These are phyloP conservation scores for Drosophila sordidapex DNA, from an alignment of 2,888 invertebrate species.

Conservation along the genomic window DNA sequence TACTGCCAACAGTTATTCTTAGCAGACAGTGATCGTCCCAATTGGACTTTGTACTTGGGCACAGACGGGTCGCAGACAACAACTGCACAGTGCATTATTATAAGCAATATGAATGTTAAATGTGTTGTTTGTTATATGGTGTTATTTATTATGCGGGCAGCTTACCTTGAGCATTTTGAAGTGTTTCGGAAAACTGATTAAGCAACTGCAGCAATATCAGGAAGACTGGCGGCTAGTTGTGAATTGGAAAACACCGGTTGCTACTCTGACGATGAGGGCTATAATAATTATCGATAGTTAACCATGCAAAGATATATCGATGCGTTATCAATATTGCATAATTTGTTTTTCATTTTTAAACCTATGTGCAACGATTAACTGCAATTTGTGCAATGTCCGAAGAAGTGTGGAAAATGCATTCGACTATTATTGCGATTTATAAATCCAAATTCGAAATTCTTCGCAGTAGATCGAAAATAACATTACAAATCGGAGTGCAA, in stretches of 20 bases:
- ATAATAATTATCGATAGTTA: slow-evolving; percentile 4
- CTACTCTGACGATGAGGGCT: slow-evolving; percentile 29
- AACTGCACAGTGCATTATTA: not conserved
- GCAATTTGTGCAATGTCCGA: not conserved
- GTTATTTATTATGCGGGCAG: not conserved
- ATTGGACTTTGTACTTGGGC: slow-evolving; percentile 68
- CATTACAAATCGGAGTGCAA: not conserved
- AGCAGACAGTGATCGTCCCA: slow-evolving; percentile 42
- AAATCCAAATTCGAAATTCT: not conserved
- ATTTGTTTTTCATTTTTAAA: not conserved
- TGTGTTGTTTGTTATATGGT: not conserved
- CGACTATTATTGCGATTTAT: not conserved
- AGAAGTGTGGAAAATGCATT: not conserved
- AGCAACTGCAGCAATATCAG: slow-evolving; percentile 19
- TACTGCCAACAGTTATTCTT: slow-evolving; percentile 63
- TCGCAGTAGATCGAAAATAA: not conserved
- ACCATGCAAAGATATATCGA: not conserved
- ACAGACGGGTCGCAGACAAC: not conserved
- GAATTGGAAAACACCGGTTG: slow-evolving; percentile 55
- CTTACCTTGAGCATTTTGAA: slow-evolving; percentile 55
- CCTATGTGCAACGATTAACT: not conserved
- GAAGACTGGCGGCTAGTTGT: slow-evolving; percentile 35
- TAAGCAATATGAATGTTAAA: not conserved
- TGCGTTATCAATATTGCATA: not conserved
- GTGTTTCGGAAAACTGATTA: slow-evolving; percentile 12